Percentiles rank a stretch among this genome's conserved stretches.
Conservation (phyloP, 2,888 invertebrate genomes). For the Platycheirus albimanus region DNA sequence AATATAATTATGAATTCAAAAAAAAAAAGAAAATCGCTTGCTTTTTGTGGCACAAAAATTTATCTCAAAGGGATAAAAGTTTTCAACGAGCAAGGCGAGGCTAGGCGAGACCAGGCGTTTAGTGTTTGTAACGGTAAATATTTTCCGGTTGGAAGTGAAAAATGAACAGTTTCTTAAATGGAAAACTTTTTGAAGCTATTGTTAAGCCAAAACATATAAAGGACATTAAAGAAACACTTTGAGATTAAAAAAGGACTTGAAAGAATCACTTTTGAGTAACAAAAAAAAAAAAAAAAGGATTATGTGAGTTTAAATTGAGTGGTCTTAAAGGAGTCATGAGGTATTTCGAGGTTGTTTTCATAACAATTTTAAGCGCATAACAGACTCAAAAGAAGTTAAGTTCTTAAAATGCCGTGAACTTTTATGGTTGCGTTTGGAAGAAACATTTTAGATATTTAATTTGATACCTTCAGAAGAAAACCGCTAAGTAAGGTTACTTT, state of each 20-base stretch:
- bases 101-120: no score
- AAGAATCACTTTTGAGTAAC: not conserved
- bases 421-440: no score
- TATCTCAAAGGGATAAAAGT: slow-evolving; percentile 43
- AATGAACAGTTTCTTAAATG: slow-evolving; percentile 10
- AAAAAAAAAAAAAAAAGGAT: not conserved
- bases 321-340: slow-evolving; percentile 2
- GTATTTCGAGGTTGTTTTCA: not conserved
- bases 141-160: slow-evolving; percentile 6
- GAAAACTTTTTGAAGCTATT: slow-evolving; percentile 13
- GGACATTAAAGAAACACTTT: slow-evolving; percentile 28
- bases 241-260: slow-evolving; percentile 24
- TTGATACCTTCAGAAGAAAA: no score
- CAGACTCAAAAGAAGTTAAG: no score
- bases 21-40: no score
- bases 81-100: no score
- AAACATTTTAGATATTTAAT: no score
- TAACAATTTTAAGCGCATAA: no score
- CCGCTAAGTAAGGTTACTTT: no score
- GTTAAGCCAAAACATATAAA: slow-evolving; percentile 4
- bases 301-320: slow-evolving; percentile 28
- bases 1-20: slow-evolving; percentile 59
- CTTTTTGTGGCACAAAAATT: slow-evolving; percentile 35
- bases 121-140: slow-evolving; percentile 28
- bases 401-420: no score